Base-by-base conservation (phyloP, 1,140 invertebrate genomes). In the Drosophila lacteicornis region DNA sequence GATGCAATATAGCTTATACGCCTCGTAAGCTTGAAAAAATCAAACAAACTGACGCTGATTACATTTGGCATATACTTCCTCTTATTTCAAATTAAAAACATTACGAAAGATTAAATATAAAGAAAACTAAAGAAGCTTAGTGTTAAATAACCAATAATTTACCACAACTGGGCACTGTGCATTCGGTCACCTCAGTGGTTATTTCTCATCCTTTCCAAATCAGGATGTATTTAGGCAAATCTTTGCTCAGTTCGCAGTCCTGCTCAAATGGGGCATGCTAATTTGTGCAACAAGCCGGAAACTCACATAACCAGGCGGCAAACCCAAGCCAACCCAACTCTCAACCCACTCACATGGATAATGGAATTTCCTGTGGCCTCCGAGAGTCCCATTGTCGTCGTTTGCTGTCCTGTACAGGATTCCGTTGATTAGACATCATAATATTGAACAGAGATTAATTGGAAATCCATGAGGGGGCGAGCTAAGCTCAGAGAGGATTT, bases 251-350 rank as follows among this genome's bases (percentile, higher is more conserved):
- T 68, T 83, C 56, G 58, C 63, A 67, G 56, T 47, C 36, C 58
- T 33, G 47, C 43, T 47, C 78, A 75, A 85, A 87, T 87, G 84
- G 82, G 69, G 58, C 81, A 68, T 84, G 74, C 77, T 82, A 88
- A 87, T 87, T 90, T 90, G 84, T 87, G 84, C 85, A 88, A 62
- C 80, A 75, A 78, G 80, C 61, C 84, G 84, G 83, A 56, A 87
- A 80, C 50, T 55, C 75, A 69, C 84, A 80, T 71, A 83, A 62
- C 78, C 51, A 57, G 38, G 66, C 51, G 43, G 68, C 46, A 36
- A 42, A 55, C 63, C 63, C n/a, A 66, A 22, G 40, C 19, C 56
- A 11, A 8, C 55, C n/a, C 55, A 25, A 47, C 33, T 22, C 53
- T 11, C 53, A 38, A 40, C 53, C 53, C 53, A 55, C 53, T 40